These are phyloP conservation scores for Acanthiza pusilla DNA, from an alignment of 2,797 vertebrate species.

Conservation along the genomic window DNA sequence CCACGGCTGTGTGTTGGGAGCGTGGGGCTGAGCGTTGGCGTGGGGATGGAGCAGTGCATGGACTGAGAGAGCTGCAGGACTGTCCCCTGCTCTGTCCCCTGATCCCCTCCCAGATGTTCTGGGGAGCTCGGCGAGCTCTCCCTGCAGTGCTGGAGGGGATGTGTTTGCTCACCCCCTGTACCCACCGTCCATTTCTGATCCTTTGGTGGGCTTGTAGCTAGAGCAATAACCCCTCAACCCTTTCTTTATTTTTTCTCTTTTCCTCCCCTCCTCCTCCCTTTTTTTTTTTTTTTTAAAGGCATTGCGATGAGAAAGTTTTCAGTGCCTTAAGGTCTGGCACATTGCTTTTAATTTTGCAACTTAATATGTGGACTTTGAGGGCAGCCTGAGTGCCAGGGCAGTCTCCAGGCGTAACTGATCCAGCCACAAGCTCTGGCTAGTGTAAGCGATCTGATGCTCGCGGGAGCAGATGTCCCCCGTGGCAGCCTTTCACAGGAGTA, in stretches of 20 bases:
- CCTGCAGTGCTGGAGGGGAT: too few species aligned
- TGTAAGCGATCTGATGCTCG: slow-evolving; percentile 18
- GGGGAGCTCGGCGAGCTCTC: too few species aligned
- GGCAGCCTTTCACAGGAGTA: slow-evolving; percentile 44
- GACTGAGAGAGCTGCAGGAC: too few species aligned
- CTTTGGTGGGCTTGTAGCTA: not conserved
- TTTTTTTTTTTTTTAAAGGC: not conserved
- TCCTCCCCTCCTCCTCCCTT: rapidly evolving
- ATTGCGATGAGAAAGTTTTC: not conserved
- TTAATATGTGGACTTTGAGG: not conserved
- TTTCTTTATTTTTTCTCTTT: not conserved
- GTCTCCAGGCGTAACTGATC: not conserved
- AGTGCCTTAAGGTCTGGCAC: not conserved
- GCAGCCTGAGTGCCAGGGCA: not conserved
- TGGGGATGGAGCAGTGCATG: too few species aligned
- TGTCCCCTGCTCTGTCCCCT: too few species aligned
- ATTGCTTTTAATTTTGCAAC: not conserved
- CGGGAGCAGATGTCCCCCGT: slow-evolving; percentile 39
- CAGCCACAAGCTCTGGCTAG: not conserved
- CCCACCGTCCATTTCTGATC: not conserved
- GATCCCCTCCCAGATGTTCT: too few species aligned
- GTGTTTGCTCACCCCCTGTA: too few species aligned
- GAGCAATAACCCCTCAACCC: not conserved
- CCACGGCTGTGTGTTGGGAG: too few species aligned
- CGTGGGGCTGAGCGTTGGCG: too few species aligned